Conservation (phyloP, 2,797 vertebrate species). For the Cynopterus sphinx region DNA sequence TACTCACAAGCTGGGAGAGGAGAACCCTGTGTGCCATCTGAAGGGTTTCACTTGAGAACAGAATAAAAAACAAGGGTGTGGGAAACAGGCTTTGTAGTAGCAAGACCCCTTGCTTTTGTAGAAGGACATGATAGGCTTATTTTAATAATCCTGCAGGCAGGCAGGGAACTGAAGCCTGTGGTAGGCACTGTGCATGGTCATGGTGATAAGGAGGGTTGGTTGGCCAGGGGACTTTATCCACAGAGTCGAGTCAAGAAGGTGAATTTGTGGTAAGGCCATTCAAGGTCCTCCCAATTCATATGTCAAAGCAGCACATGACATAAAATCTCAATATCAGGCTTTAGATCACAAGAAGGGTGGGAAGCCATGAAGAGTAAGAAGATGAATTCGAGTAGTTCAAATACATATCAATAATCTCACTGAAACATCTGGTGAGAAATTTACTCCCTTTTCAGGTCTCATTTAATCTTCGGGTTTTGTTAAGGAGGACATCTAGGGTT, state of each 20-base stretch:
- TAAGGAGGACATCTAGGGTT: not conserved
- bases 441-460: not conserved
- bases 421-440: not conserved
- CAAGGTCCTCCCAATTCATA: not conserved
- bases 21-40: rapidly evolving
- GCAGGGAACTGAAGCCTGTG: not conserved
- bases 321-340: not conserved
- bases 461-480: not conserved
- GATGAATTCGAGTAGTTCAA: not conserved
- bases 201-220: not conserved
- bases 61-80: not conserved
- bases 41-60: not conserved
- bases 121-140: not conserved
- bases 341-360: not conserved
- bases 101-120: not conserved
- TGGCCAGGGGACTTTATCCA: not conserved
- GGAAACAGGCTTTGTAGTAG: not conserved
- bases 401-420: not conserved
- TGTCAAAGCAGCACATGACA: not conserved
- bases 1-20: not conserved
- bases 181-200: not conserved
- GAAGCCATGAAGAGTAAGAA: rapidly evolving
- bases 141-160: not conserved
- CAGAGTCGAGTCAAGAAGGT: not conserved
- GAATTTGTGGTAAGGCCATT: not conserved